These are phyloP conservation scores for Gallirallus australis DNA, from an alignment of 2,797 vertebrate species.

Conservation along the genomic window DNA sequence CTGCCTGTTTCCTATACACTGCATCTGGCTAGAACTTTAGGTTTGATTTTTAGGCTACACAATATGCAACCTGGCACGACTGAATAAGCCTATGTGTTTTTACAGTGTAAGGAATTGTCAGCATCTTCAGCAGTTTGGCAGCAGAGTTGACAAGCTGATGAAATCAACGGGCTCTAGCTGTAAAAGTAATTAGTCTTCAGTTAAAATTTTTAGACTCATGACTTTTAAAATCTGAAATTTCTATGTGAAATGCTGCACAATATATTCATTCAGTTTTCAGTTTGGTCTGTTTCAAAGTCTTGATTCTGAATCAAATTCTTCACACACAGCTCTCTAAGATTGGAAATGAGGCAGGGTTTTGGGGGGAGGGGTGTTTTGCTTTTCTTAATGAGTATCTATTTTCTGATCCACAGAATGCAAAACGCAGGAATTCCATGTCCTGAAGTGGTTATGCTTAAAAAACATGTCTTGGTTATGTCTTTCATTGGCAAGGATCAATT, in stretches of 20 bases:
- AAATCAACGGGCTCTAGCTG: neutral
- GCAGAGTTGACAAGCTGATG: neutral
- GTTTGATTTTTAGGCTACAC: neutral
- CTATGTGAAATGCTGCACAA: neutral
- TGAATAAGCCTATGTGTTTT: neutral
- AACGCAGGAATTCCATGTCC: slow-evolving; percentile 92
- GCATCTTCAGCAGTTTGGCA: neutral
- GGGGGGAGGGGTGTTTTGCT: neutral
- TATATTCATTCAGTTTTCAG: neutral
- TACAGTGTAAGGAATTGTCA: neutral
- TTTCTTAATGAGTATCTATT: slow-evolving; percentile 28
- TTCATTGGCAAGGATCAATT: slow-evolving; percentile 95
- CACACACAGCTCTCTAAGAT: neutral
- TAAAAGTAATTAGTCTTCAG: neutral
- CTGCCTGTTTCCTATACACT: neutral
- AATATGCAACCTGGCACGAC: neutral
- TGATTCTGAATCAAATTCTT: neutral
- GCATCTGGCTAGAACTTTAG: neutral
- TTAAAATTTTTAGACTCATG: neutral
- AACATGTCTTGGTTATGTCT: slow-evolving; percentile 96
- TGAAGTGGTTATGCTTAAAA: slow-evolving; percentile 91
- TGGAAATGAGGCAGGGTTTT: neutral
- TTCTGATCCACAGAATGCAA: slow-evolving; percentile 87
- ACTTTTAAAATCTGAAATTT: neutral
- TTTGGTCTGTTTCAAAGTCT: neutral